Percentiles rank a stretch among this genome's conserved stretches.
Evolutionary conservation across 2,113 vertebrate species (phyloP).

Genomic region (Baryphthengus martii): DNA sequence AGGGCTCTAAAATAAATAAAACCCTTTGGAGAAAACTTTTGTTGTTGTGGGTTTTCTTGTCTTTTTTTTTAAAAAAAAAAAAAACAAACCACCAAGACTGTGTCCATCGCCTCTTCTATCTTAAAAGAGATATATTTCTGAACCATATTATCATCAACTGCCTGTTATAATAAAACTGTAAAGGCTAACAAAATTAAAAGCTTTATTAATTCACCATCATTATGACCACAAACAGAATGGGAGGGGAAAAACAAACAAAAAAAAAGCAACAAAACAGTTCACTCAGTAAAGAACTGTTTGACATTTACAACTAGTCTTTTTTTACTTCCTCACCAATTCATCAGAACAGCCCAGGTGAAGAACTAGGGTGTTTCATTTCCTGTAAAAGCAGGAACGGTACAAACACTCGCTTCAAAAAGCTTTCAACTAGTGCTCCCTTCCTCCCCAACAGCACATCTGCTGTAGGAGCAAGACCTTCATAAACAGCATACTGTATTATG

Average conservation of each 20-base stretch:
- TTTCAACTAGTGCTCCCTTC: neutral
- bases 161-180: neutral
- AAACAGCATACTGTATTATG: neutral
- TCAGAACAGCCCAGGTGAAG: neutral
- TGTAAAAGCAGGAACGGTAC: neutral
- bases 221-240: neutral
- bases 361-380: neutral
- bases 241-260: accelerated
- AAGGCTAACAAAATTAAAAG: neutral
- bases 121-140: neutral
- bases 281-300: neutral
- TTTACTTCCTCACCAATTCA: neutral
- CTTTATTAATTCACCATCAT: neutral
- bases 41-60: accelerated
- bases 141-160: neutral
- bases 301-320: neutral
- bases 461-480: neutral
- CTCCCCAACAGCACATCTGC: neutral
- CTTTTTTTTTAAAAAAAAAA: neutral
- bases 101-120: neutral
- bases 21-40: neutral
- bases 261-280: neutral
- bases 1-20: neutral
- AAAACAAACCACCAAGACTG: neutral
- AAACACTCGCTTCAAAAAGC: neutral